Percentiles rank a stretch among this genome's conserved stretches.
Conservation (phyloP, 2,888 invertebrate species). For the Phanerotoma sp. region DNA sequence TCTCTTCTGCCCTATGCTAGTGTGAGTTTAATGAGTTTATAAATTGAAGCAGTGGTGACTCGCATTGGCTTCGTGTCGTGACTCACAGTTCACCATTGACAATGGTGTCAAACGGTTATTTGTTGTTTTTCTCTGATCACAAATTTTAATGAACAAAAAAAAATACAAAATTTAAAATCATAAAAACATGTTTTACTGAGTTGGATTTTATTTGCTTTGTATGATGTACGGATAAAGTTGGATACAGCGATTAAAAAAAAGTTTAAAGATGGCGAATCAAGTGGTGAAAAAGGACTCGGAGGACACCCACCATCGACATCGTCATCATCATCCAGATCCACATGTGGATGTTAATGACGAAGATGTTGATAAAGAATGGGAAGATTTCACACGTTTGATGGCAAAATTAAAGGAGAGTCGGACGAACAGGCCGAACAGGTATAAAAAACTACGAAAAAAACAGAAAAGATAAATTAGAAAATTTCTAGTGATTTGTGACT, state of each 20-base stretch:
- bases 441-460: no score
- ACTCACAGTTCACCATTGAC: slow-evolving; percentile 38
- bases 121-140: no score
- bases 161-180: no score
- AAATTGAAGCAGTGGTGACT: slow-evolving; percentile 50
- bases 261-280: slow-evolving; percentile 42
- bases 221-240: no score
- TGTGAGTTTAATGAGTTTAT: slow-evolving; percentile 51
- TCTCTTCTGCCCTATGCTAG: background rate
- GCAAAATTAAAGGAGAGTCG: slow-evolving; percentile 57
- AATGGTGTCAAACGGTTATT: slow-evolving; percentile 33
- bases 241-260: background rate
- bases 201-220: no score
- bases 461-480: no score
- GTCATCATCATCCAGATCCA: slow-evolving; percentile 27
- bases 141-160: background rate
- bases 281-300: slow-evolving; percentile 45
- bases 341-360: slow-evolving; percentile 58
- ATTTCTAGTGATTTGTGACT: no score
- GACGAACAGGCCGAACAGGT: slow-evolving; percentile 51
- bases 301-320: slow-evolving; percentile 45
- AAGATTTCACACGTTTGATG: slow-evolving; percentile 62
- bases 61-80: slow-evolving; percentile 36
- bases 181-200: no score
- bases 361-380: slow-evolving; percentile 64